Percentiles rank a stretch among this genome's conserved stretches.
phyloP scores from a whole-genome alignment of 2,113 vertebrate genomes.

The Varanus komodoensis region DNA sequence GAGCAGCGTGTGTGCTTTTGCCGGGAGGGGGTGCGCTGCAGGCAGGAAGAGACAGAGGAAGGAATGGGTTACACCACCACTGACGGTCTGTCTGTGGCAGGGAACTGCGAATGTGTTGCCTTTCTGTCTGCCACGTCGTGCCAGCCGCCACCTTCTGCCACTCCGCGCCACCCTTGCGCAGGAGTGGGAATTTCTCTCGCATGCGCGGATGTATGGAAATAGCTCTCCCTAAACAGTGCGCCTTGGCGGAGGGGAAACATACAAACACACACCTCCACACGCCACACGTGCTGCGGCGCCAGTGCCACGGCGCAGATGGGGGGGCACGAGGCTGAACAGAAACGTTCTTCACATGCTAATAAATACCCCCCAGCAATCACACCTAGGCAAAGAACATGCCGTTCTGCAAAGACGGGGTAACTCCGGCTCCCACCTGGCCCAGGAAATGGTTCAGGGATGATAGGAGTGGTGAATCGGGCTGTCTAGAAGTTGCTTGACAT shows the following conservation, averaged over 20 bases:
- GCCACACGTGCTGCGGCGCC: fast-evolving
- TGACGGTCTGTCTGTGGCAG: neutral
- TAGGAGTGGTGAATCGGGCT: too few relatives aligned
- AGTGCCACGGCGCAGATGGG: too few relatives aligned
- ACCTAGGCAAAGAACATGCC: too few relatives aligned
- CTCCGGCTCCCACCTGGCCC: too few relatives aligned
- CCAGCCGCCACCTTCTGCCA: constrained; percentile 36
- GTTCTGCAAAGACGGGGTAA: too few relatives aligned
- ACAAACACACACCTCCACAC: neutral
- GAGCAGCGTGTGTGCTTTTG: neutral
- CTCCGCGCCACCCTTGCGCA: neutral
- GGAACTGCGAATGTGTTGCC: neutral
- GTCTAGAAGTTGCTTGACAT: too few relatives aligned
- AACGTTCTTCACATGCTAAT: neutral
- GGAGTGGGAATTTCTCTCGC: neutral
- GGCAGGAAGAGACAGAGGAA: neutral
- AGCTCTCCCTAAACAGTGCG: neutral
- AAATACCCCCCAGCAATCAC: too few relatives aligned
- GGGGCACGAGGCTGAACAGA: neutral
- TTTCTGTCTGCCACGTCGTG: constrained; percentile 9
- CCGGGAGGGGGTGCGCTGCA: neutral
- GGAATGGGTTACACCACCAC: neutral
- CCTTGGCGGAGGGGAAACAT: constrained; percentile 40
- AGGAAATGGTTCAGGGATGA: too few relatives aligned
- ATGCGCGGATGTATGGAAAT: neutral